Evolutionary conservation across 2,888 invertebrate species (phyloP), one percentile per base, ranked within the genome.

Genomic region (Synergus laeviventris): DNA sequence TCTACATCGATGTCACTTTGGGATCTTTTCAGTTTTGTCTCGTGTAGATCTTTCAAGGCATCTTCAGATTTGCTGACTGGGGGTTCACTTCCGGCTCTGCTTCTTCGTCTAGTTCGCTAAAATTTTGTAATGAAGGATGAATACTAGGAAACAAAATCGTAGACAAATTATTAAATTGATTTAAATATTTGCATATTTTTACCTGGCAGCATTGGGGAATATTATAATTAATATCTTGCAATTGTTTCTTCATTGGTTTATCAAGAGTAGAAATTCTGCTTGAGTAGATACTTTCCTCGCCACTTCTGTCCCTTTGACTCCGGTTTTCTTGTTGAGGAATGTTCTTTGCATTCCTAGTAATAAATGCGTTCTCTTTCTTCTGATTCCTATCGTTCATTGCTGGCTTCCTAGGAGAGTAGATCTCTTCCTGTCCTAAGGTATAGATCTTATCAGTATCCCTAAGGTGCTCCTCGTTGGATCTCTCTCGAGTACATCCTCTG

Each of bases 1-100:
- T 94, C 94, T 11, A 93, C 92, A 54, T 92, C 91, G 11, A 88
- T 79, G 64, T 92, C 89, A 81, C 91, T 92, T 78, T 92, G 91
- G 0, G 92, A 91, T 49, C 91, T 90, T 80, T 91, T 92, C 76
- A 93, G 79, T 21, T 91, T 91, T 74, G 87, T 88, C 39, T 91
- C 91, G n/a, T 85, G 73, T 11, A 82, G 12, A 8, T 76, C 79
- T 2, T 74, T 64, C 0, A 79, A 66, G 4, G 75, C 76, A 38
- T 86, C 83, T 39, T 90, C 88, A 1, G 88, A 83, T 24, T 85
- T 83, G 45, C 87, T 84, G 8, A 86, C 81, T 0, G 90, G 89
- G 1, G 90, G 90, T 59, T 91, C 91, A 76, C 91, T 90, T 8
- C 90, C 90, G 14, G 90, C 90, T 73, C 90, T 84, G 66, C 87